Base-by-base conservation (phyloP, 2,888 invertebrate genomes). In the Ypsolopha sequella region DNA sequence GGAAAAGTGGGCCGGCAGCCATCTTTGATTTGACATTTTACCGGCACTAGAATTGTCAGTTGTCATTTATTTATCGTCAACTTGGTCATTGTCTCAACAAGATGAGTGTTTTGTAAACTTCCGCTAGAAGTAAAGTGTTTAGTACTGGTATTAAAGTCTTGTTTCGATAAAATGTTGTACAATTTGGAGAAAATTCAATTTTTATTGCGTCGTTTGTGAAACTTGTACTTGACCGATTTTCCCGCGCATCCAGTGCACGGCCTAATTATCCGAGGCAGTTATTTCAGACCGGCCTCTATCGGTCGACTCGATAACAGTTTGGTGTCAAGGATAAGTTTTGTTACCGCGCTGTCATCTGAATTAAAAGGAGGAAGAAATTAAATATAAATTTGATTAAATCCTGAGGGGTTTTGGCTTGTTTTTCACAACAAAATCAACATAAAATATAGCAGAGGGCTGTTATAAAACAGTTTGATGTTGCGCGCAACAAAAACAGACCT, bases 1-100 rank as follows among this genome's bases (percentile, higher is more conserved):
- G 80, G 78, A 85, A 82, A 85, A 82, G 86, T 86, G 69, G 84
- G 85, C 67, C 85, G 71, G 51, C 68, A 63, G 82, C 80, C 82
- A 81, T 81, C 63, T 84, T 81, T 73, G 68, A 76, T 74, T 74
- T 76, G 76, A 74, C 72, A 78, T 68, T 78, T 70, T 64, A 66
- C 62, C 65, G 36, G 10, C 50, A 13, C n/a, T 38, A 36, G 36
- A 24, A 7, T 41, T 6, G 24, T 36, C 33, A 33, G 52, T 55
- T 43, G 52, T 45, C 52, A 48, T 35, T 38, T 10, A 8, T 36
- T 38, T 49, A 36, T 79, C 79, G 80, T 75, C 78, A 78, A 62
- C 60, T 56, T 49, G 57, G 54, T 64, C 67, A 75, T 75, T 77
- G 78, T 76, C 72, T 70, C 43, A 11, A 66, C 62, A 70, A 69